Base-by-base conservation (phyloP, 2,888 invertebrate species). In the Argynnis bischoffii region DNA sequence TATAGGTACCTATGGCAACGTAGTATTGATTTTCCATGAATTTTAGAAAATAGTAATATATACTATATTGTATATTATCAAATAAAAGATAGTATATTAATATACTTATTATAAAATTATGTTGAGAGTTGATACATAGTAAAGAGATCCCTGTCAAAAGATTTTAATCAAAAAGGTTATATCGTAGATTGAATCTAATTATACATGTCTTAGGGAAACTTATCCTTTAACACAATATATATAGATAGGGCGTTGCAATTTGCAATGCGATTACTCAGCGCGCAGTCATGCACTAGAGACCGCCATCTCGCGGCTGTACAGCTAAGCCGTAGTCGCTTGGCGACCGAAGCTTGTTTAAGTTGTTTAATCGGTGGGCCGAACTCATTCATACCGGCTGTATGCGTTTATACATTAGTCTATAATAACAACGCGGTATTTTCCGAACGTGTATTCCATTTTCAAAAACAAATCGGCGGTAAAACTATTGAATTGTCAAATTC, bases 241-340 rank as follows among this genome's bases (percentile, higher is more conserved):
- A 75, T 80, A 79, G 26, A 41, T 79, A 81, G 84, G 87, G 87
- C 63, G 87, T 86, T 87, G 87, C 61, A 61, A 61, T 53, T 87
- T 85, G 80, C 78, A 78, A 79, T 82, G 81, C 78, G 85, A 86
- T 89, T 88, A 89, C 81, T 89, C 90, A 90, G 83, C 82, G 80
- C 72, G 79, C 79, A 88, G 87, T 87, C 88, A 90, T 87, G 86
- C 87, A 85, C 84, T 74, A 48, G 21, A 18, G 77, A 78, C 74
- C 79, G 74, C 81, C 83, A 82, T 79, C 83, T 84, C 80, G 80
- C 80, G 83, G 79, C 50, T 76, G 75, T 79, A 75, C 80, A 78
- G 77, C 79, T 71, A 75, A 79, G 76, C 50, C 70, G 66, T 84
- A 60, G 70, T 70, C 70, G 72, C 73, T 66, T 66, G 67, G 70